Base-by-base conservation (phyloP, 2,113 vertebrate species). In the Gopherus flavomarginatus region DNA sequence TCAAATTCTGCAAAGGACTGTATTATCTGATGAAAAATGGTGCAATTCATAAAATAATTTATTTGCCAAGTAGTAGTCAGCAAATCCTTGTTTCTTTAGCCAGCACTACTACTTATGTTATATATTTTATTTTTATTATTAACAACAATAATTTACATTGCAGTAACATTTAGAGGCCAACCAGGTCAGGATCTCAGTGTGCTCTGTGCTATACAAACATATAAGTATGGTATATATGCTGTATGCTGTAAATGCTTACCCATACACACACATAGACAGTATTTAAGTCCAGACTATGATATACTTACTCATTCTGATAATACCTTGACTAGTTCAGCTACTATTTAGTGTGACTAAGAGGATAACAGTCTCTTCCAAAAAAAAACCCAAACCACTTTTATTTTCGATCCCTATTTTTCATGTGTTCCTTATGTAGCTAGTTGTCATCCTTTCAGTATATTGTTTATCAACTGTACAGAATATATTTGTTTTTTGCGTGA, bases 401-500 rank as follows among this genome's bases (percentile, higher is more conserved):
- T 83, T 86, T 75, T 42, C 17, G 87, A 93, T 85, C 83, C n/a
- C 56, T 81, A 80, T 54, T 17, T 92, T 53, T 50, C 35, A 10
- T 2, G 13, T 79, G 29, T 94, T 26, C 88, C 44, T 91, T 2
- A 83, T 8, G 75, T 31, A 95, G 87, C 72, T 90, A 93, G 85
- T 72, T 89, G 79, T 95, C 72, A 77, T 90, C 44, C 89, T 49
- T 85, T 91, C 87, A 52, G 65, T 65, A 53, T 27, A 90, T 47
- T 78, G 22, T 47, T 78, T 14, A 47, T 10, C 19, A 87, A 44
- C 47, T 57, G 57, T 14, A 53, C 62, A 87, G 84, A 79, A 27
- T 3, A 6, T 49, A 1, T 94, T 94, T 96, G 65, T 92, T 95
- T 88, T 92, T 59, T 95, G 6, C 94, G 53, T 97, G 65, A 90